Base-by-base conservation (phyloP, 1,140 invertebrate genomes). In the Manduca sexta region DNA sequence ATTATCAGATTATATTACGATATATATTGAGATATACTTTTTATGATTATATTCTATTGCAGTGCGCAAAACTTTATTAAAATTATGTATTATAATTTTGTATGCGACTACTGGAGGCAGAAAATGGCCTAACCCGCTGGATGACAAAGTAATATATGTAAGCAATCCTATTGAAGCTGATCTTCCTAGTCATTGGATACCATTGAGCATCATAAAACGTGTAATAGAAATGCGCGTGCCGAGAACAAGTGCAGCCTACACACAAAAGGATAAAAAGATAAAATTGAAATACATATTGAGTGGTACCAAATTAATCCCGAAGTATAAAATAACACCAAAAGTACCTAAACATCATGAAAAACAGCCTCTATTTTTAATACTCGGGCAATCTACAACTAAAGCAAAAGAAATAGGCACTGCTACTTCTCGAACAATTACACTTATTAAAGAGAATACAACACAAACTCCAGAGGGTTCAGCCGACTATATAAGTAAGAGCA, bases 141-240 rank as follows among this genome's bases (percentile, higher is more conserved):
- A 48, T 11, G 46, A 41, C 14, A 17, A 29, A 31, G 26, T 48
- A 10, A 41, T 48, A 12, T 48, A 40, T 17, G 38, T 48, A 10
- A n/a, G 26, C 10, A 48, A 48, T 16, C 46, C 46, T 11, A 41
- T 48, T 15, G 46, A 48, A 48, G 37, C 46, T n/a, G 26, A 48
- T 17, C 11, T 48, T 17, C 46, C 46, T 12, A 33, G 46, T 12
- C 46, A 48, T 33, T 48, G 46, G 46, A 17, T 48, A 31, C 46
- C 46, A 5, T 5, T 31, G 26, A 48, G 46, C 11, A 37, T 48
- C 14, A 8, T 48, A 1, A 48, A 48, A 41, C 12, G 14, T 3
- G 38, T 48, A 3, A 30, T 48, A 12, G 46, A 48, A 45, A 45
- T 34, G 16, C 43, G 43, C 6, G 43, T 15, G 5, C 14, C 41